Conservation (phyloP, 1,140 invertebrate species). For the Lepidostoma basale region DNA sequence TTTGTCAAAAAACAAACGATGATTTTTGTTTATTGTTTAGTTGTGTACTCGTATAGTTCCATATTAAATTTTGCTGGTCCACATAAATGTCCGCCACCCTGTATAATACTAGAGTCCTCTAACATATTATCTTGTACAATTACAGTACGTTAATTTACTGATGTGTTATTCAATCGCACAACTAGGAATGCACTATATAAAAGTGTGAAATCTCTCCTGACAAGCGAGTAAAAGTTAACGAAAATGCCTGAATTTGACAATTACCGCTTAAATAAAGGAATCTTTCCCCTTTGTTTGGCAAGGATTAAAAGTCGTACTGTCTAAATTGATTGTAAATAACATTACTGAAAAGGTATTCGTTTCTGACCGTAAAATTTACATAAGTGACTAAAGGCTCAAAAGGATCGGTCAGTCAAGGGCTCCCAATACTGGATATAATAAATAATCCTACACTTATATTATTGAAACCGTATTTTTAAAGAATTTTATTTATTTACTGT, state of each 20-base stretch:
- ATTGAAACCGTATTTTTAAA: not conserved
- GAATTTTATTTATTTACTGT: not conserved
- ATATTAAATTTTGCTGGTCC: too few species aligned
- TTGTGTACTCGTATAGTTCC: too few species aligned
- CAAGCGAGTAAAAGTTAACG: too few species aligned
- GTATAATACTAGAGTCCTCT: not conserved
- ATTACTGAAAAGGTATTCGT: slow-evolving; percentile 11
- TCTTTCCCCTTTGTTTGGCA: slow-evolving; percentile 6
- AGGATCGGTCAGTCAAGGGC: not conserved
- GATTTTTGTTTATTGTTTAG: too few species aligned
- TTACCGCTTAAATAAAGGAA: not conserved
- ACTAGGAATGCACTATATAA: too few species aligned
- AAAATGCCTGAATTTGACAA: too few species aligned
- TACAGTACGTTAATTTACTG: not conserved
- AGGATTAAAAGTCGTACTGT: slow-evolving; percentile 22
- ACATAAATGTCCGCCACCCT: too few species aligned
- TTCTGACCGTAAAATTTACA: slow-evolving; percentile 19
- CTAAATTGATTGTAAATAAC: slow-evolving; percentile 24
- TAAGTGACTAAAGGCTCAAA: slow-evolving; percentile 1
- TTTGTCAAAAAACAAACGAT: too few species aligned
- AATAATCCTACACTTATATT: not conserved
- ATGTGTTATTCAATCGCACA: too few species aligned
- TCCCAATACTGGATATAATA: not conserved
- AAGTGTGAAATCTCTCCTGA: too few species aligned
- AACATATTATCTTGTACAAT: not conserved